phyloP scores from a whole-genome alignment of 1,140 invertebrate genomes.

The Lepidostoma basale region DNA sequence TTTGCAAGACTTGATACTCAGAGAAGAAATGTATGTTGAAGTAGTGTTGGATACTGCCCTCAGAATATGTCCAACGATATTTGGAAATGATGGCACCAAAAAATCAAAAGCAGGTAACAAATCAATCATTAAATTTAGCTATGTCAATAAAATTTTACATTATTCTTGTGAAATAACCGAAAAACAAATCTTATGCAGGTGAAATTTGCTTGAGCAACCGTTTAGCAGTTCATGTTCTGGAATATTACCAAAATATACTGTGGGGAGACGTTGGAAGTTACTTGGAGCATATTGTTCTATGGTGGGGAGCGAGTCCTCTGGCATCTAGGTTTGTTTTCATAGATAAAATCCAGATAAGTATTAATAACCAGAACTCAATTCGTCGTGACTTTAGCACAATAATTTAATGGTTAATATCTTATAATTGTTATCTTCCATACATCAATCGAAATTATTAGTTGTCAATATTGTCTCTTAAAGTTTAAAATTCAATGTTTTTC shows the following conservation, averaged over 20 bases:
- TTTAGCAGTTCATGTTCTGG: slow-evolving; percentile 56
- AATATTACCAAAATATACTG: slow-evolving; percentile 61
- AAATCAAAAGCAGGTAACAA: slow-evolving; percentile 49
- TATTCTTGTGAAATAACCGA: neutral
- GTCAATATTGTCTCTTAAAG: too few relatives aligned
- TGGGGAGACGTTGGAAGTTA: slow-evolving; percentile 77
- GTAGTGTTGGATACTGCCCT: slow-evolving; percentile 57
- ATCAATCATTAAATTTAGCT: neutral
- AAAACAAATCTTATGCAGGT: slow-evolving; percentile 47
- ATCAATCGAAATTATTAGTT: too few relatives aligned
- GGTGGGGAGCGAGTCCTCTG: slow-evolving; percentile 75
- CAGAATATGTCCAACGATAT: slow-evolving; percentile 52
- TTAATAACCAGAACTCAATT: neutral
- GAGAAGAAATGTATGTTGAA: slow-evolving; percentile 60
- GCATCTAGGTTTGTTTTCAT: slow-evolving; percentile 59
- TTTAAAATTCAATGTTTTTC: too few relatives aligned
- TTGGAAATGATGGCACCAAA: slow-evolving; percentile 55
- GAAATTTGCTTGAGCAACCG: slow-evolving; percentile 56
- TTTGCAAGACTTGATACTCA: slow-evolving; percentile 51
- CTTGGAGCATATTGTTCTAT: slow-evolving; percentile 78
- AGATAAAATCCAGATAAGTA: neutral
- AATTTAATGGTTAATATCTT: too few relatives aligned
- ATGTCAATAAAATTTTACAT: neutral
- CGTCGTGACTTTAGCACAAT: too few relatives aligned
- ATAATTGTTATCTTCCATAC: too few relatives aligned